Conservation (phyloP, 2,888 invertebrate species). For the Nemotelus pantherinus region DNA sequence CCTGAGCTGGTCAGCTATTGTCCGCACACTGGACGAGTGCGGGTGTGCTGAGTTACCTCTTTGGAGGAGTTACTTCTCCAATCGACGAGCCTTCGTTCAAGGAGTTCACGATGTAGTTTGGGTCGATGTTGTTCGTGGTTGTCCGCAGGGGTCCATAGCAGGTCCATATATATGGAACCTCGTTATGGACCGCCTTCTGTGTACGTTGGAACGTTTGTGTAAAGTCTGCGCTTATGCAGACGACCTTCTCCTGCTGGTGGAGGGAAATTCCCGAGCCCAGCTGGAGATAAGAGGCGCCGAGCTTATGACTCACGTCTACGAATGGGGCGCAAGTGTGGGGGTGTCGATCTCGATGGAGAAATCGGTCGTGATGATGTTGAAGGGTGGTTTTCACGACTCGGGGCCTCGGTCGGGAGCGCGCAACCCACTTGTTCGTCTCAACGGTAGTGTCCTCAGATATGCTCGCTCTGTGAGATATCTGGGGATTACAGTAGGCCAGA, state of each 20-base stretch:
- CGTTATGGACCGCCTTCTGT: not conserved
- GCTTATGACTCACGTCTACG: not conserved
- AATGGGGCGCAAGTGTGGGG: not conserved
- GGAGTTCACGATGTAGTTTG: not conserved
- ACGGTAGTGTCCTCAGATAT: not conserved
- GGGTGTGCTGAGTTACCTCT: not conserved
- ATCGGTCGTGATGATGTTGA: not conserved
- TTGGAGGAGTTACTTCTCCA: not conserved
- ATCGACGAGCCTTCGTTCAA: not conserved
- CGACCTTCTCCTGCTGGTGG: not conserved
- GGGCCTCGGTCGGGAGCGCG: too few species aligned
- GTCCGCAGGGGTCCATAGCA: constrained; percentile 4
- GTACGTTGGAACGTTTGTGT: not conserved
- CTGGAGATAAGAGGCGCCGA: too few species aligned
- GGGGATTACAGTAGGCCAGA: not conserved
- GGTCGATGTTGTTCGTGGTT: not conserved
- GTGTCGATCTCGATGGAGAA: not conserved
- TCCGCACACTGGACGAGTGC: too few species aligned
- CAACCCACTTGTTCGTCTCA: not conserved
- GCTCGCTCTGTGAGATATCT: not conserved
- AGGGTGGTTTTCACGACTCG: not conserved
- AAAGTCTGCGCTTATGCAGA: not conserved
- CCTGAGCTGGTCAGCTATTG: not conserved
- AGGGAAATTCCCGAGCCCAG: not conserved
- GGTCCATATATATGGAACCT: constrained; percentile 2